Conservation (phyloP, 2,797 vertebrate genomes). For the Taeniopygia guttata region DNA sequence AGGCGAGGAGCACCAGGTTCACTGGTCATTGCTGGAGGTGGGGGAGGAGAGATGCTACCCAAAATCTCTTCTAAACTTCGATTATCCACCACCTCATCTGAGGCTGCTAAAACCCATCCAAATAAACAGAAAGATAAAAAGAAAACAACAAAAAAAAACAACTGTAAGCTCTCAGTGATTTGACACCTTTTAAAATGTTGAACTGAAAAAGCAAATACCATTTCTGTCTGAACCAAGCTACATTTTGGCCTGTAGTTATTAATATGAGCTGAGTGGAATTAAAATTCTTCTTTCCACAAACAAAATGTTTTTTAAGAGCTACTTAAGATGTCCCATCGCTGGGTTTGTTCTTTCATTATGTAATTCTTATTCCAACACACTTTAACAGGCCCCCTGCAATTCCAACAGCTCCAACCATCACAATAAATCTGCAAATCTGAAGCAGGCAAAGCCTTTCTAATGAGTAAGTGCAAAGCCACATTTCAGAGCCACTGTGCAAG, state of each 20-base stretch:
- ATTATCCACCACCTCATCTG: conserved; percentile 81
- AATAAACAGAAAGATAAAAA: not conserved
- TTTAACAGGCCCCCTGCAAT: conserved; percentile 39
- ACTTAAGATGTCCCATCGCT: conserved; percentile 1
- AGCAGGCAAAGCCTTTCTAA: conserved; percentile 32
- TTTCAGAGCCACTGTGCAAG: conserved; percentile 45
- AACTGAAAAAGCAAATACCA: not conserved
- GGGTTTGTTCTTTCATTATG: conserved; percentile 41
- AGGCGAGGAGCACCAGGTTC: conserved; percentile 96
- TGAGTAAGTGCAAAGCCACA: conserved; percentile 59
- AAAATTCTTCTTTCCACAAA: conserved; percentile 1
- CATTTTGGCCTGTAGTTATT: not conserved
- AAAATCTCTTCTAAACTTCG: conserved; percentile 98
- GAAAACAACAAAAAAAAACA: not conserved
- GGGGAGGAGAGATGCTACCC: conserved; percentile 93
- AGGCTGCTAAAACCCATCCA: conserved; percentile 68
- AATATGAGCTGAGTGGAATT: not conserved
- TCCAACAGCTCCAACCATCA: conserved; percentile 28
- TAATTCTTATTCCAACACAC: conserved; percentile 34
- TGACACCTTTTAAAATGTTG: not conserved
- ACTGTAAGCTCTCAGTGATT: not conserved
- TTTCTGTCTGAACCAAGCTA: not conserved
- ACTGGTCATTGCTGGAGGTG: conserved; percentile 96
- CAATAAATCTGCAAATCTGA: conserved; percentile 52
- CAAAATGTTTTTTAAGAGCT: not conserved